These are phyloP conservation scores for Nixonia krombeini DNA, from an alignment of 1,140 invertebrate genomes.

Conservation along the genomic window DNA sequence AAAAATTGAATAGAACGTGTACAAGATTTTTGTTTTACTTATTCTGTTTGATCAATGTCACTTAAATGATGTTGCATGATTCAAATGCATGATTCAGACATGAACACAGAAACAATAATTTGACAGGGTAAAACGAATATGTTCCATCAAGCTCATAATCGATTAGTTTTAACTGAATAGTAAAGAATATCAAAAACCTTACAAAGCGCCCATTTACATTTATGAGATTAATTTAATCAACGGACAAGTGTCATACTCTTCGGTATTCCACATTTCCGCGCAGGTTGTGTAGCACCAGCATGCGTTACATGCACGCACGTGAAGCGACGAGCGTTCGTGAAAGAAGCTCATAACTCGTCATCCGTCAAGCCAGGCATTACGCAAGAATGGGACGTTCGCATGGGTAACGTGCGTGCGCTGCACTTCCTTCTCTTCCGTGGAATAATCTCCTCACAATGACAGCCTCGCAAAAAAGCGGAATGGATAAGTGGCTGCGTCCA, in stretches of 20 bases:
- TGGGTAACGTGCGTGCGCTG: conserved; percentile 25
- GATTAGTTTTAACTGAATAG: no score
- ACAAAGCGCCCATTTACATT: no score
- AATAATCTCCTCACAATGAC: conserved; percentile 52
- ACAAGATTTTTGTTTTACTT: no score
- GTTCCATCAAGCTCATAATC: no score
- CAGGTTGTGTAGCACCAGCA: no score
- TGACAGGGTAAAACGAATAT: no score
- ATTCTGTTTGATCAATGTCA: no score
- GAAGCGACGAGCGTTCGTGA: not conserved
- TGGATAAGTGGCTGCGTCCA: conserved; percentile 42
- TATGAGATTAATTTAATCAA: not conserved
- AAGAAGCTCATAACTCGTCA: conserved; percentile 6
- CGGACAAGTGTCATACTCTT: not conserved
- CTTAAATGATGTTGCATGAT: no score
- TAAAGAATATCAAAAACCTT: no score
- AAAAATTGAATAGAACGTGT: no score
- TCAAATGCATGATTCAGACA: no score
- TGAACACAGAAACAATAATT: no score
- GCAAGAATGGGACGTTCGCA: conserved; percentile 10
- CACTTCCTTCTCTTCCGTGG: conserved; percentile 31
- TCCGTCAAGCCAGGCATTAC: conserved; percentile 6
- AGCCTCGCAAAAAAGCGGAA: conserved; percentile 46
- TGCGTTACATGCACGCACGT: not conserved
- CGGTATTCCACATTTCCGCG: not conserved